phyloP scores from a whole-genome alignment of 2,797 vertebrate species.

The Protosalanx chinensis region DNA sequence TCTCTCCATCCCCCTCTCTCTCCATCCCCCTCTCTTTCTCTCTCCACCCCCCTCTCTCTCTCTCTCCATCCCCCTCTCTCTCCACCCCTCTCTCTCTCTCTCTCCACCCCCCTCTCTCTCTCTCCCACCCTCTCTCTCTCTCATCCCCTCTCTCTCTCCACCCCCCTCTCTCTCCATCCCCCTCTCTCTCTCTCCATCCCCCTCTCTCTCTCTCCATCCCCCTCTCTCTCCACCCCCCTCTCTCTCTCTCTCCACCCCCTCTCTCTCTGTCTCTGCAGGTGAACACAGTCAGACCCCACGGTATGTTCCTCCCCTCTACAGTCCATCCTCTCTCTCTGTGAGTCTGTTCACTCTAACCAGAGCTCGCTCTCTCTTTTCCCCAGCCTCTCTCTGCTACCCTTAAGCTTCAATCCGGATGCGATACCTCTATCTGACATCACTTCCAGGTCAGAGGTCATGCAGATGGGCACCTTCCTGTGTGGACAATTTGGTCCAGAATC shows the following conservation, averaged over 20 bases:
- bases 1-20: too few relatives aligned
- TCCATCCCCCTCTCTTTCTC: not conserved
- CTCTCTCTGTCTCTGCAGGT: not conserved
- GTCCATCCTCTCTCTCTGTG: too few relatives aligned
- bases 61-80: not conserved
- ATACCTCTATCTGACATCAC: slow-evolving; percentile 16
- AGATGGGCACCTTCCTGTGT: not conserved
- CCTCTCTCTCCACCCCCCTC: not conserved
- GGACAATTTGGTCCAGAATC: slow-evolving; percentile 19
- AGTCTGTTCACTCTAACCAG: too few relatives aligned
- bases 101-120: too few relatives aligned
- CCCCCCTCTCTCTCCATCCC: not conserved
- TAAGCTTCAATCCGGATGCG: slow-evolving; percentile 25
- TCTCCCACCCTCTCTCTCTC: too few relatives aligned
- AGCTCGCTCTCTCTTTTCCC: too few relatives aligned
- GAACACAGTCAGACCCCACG: too few relatives aligned
- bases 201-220: slow-evolving; percentile 2
- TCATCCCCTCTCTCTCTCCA: not conserved
- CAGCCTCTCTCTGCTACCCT: too few relatives aligned
- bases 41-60: not conserved
- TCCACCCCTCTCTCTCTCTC: too few relatives aligned
- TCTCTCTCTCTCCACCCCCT: not conserved
- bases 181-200: not conserved
- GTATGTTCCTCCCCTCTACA: too few relatives aligned
- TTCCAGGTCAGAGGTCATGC: slow-evolving; percentile 4